phyloP scores from a whole-genome alignment of 2,113 vertebrate genomes.

The Paratilapia polleni region DNA sequence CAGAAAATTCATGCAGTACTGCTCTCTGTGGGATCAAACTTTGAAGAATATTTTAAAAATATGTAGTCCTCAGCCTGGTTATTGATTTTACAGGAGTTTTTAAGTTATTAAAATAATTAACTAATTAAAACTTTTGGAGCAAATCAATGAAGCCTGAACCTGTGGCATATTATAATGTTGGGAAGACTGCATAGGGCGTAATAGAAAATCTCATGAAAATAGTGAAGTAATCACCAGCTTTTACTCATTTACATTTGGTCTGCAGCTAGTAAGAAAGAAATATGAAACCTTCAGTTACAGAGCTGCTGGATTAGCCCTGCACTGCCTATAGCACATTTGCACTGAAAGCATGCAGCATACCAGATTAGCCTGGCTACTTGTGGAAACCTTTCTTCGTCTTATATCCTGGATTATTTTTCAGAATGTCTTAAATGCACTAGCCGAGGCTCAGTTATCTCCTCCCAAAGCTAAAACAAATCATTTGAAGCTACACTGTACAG shows the following conservation, averaged over 20 bases:
- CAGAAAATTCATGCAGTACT: not conserved
- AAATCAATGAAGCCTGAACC: not conserved
- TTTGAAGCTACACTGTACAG: not conserved
- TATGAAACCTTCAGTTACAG: not conserved
- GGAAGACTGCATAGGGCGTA: not conserved
- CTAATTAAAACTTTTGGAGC: not conserved
- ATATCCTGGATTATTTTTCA: not conserved
- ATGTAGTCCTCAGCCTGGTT: not conserved
- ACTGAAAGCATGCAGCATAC: not conserved
- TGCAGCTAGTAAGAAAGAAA: not conserved
- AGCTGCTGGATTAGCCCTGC: not conserved
- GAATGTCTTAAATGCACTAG: not conserved
- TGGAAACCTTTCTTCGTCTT: not conserved
- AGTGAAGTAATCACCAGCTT: not conserved
- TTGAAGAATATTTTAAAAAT: not conserved
- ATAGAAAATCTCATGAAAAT: not conserved
- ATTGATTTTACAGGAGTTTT: not conserved
- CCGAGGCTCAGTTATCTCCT: not conserved
- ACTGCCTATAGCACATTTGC: not conserved
- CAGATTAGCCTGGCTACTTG: not conserved
- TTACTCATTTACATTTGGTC: not conserved
- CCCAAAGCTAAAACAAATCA: not conserved
- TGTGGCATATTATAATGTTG: not conserved
- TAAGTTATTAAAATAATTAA: not conserved
- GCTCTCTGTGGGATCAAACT: not conserved